Evolutionary conservation across 2,113 vertebrate species (phyloP).

Genomic region (Amblyopsis rosae): DNA sequence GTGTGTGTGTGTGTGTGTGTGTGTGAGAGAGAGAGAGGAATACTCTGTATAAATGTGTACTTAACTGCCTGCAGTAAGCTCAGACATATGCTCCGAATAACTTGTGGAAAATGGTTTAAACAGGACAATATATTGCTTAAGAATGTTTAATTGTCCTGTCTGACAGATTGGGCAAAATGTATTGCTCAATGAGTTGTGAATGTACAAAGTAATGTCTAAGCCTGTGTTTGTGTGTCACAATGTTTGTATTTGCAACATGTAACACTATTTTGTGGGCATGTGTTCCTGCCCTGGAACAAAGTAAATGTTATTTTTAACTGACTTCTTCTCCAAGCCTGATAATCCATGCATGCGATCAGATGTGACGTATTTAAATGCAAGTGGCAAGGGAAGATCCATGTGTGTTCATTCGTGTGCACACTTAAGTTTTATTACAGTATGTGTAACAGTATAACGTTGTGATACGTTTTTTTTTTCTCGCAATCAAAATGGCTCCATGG

Average conservation of each 20-base stretch:
- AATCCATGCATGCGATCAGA: constrained; percentile 33
- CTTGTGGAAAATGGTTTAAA: constrained; percentile 9
- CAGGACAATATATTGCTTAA: not conserved
- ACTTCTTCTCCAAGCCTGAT: constrained; percentile 5
- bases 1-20: not conserved
- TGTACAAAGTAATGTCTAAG: constrained; percentile 20
- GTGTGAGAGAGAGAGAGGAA: too few relatives aligned
- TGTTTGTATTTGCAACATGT: not conserved
- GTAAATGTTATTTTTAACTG: constrained; percentile 5
- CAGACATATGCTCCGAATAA: constrained; percentile 3
- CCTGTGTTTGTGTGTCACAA: not conserved
- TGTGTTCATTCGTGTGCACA: constrained; percentile 29
- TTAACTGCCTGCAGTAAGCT: too few relatives aligned
- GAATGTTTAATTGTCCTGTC: constrained; percentile 9
- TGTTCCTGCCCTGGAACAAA: constrained; percentile 16
- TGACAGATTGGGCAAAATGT: constrained; percentile 16
- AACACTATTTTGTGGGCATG: constrained; percentile 27
- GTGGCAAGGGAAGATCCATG: constrained; percentile 8
- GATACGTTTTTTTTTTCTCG: constrained; percentile 45
- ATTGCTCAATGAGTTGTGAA: constrained; percentile 22
- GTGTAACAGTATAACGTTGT: constrained; percentile 18
- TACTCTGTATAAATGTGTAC: too few relatives aligned
- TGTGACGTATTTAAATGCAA: constrained; percentile 35
- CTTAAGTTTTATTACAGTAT: constrained; percentile 40
- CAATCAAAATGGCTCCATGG: constrained; percentile 42